Base-by-base conservation (phyloP, 2,888 invertebrate genomes). In the Amiota communis region DNA sequence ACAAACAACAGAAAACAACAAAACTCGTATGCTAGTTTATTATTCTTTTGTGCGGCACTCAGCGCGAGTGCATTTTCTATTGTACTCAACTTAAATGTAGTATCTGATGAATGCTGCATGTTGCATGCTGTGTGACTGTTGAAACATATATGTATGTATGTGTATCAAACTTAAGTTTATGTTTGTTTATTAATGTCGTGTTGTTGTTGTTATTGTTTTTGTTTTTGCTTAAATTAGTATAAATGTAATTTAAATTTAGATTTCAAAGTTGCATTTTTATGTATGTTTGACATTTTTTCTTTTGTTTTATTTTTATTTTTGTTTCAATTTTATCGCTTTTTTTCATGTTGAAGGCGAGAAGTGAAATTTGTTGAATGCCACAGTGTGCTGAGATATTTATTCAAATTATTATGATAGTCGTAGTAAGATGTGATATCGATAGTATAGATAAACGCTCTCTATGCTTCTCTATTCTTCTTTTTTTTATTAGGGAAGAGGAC, bases 111-210 rank as follows among this genome's bases (percentile, higher is more conserved):
- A 70, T 20, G 74, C 72, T 72, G 75, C 20, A 53, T 51, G 23
- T 72, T 36, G 36, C 70, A 70, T 20, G 76, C 72, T 72, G 75
- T n/a, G 67, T 51, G 23, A 74, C 70, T 72, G 76, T 11, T 74
- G 76, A 76, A 65, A 57, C 68, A 74, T 59, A 17, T 3, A 17
- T 59, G 15, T 17, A 17, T 59, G 15, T 53, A 15, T 13, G 53
- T 53, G 53, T 53, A 11, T 59, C 36, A 36, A 36, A 36, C 36
- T 36, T 36, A 36, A 36, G 36, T 67, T 72, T 69, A 47, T 72
- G 15, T 53, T 23, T 48, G 64, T 59, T 15, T 59, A 17, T 57
- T 17, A 11, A 57, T 57, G 10, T 23, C 9, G 9, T 56, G 56
- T 17, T 12, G 15, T 64, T 64, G 47, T 23, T 46, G 23, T 23